These are phyloP conservation scores for Peromyscus melanophrys DNA, from an alignment of 2,797 vertebrate genomes.

Conservation along the genomic window DNA sequence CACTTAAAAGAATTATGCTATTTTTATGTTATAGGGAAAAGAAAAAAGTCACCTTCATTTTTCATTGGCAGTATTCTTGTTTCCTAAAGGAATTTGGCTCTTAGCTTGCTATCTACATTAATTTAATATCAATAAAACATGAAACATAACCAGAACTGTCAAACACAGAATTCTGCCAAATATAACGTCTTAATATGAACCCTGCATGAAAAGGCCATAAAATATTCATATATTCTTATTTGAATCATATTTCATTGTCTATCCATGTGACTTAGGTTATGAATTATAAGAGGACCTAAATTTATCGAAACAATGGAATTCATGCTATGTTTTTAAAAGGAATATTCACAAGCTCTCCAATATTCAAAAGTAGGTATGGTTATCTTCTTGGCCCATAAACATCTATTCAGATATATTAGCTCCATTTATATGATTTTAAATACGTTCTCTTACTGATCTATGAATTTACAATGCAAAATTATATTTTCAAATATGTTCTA, in stretches of 20 bases:
- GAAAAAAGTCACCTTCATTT: slow-evolving; percentile 35
- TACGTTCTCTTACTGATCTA: neutral
- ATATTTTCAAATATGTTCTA: neutral
- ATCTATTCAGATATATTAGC: slow-evolving; percentile 26
- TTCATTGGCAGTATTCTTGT: slow-evolving; percentile 49
- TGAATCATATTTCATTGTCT: slow-evolving; percentile 64
- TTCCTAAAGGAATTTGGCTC: slow-evolving; percentile 57
- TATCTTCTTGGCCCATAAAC: neutral
- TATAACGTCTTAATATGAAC: slow-evolving; percentile 60
- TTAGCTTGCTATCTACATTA: slow-evolving; percentile 59
- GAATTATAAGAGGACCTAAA: slow-evolving; percentile 42
- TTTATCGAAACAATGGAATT: slow-evolving; percentile 38
- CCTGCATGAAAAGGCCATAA: slow-evolving; percentile 32
- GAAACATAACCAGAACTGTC: slow-evolving; percentile 56
- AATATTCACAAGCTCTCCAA: neutral
- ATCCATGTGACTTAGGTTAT: slow-evolving; percentile 44
- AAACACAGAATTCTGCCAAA: slow-evolving; percentile 58
- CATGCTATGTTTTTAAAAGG: neutral
- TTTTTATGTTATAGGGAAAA: neutral
- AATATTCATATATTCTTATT: slow-evolving; percentile 71
- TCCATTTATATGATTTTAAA: neutral
- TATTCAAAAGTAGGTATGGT: neutral
- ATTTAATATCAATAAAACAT: slow-evolving; percentile 70
- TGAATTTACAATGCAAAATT: neutral
- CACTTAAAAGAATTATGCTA: neutral